phyloP scores from a whole-genome alignment of 2,113 vertebrate genomes.

The Eudyptes chrysolophus region DNA sequence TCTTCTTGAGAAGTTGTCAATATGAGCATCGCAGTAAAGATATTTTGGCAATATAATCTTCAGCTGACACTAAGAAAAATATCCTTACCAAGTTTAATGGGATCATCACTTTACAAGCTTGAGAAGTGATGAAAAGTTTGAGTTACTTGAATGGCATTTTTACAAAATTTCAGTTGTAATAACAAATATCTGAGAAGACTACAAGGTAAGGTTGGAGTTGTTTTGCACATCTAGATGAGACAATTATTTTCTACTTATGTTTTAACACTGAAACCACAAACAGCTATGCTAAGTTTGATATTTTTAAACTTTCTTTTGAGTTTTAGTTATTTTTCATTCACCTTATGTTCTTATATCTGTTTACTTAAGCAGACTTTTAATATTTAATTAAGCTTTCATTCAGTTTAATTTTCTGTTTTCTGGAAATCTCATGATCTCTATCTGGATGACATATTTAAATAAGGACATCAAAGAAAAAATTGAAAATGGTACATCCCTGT shows the following conservation, averaged over 20 bases:
- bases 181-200: not conserved
- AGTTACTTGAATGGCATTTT: not conserved
- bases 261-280: not conserved
- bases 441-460: not conserved
- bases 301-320: not conserved
- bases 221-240: not conserved
- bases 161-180: not conserved
- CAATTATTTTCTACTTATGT: not conserved
- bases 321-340: not conserved
- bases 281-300: not conserved
- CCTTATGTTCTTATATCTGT: not conserved
- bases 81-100: not conserved
- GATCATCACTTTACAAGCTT: not conserved
- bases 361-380: not conserved
- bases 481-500: not conserved
- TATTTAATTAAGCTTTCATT: not conserved
- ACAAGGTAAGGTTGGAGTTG: not conserved
- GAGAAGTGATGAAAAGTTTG: not conserved
- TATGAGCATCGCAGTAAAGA: not conserved
- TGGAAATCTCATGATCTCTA: not conserved
- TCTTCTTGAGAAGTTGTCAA: slow-evolving; percentile 7
- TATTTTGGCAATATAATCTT: slow-evolving; percentile 7
- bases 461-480: not conserved
- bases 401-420: not conserved
- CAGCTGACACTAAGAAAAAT: not conserved